Evolutionary conservation across 2,797 vertebrate species (phyloP).

Genomic region (Gadopsis bispinosus): DNA sequence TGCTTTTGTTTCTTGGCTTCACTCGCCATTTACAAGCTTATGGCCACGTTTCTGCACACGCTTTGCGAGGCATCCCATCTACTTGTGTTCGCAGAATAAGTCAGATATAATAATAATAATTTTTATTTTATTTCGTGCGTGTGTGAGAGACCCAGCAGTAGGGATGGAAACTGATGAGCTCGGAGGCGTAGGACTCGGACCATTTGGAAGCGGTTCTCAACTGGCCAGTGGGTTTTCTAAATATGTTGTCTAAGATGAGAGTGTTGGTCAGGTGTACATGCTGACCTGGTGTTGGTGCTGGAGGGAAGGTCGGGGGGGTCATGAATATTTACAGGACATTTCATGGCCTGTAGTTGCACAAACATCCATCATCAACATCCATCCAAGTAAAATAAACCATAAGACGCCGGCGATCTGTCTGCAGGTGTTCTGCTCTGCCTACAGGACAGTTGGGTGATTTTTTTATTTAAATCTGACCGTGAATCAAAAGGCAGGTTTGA

Average conservation of each 20-base stretch:
- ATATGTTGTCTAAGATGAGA: neutral
- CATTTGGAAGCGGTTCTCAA: no score
- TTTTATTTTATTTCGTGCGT: no score
- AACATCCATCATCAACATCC: neutral
- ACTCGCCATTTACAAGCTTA: neutral
- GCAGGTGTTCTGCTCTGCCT: constrained; percentile 8
- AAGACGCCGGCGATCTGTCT: neutral
- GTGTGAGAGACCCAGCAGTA: no score
- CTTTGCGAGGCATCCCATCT: neutral
- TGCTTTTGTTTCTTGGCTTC: neutral
- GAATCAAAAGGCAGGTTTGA: constrained; percentile 20
- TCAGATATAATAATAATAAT: neutral
- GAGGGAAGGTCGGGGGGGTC: constrained; percentile 26
- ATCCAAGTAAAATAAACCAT: neutral
- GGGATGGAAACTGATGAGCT: no score
- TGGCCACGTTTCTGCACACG: neutral
- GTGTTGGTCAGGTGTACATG: constrained; percentile 4
- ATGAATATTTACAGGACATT: constrained; percentile 25
- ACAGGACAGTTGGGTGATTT: neutral
- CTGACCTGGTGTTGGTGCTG: neutral
- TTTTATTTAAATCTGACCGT: neutral
- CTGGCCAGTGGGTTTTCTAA: neutral
- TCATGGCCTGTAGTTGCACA: neutral
- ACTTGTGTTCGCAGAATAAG: neutral
- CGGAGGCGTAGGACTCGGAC: no score